These are phyloP conservation scores for Coecobrya sp. DNA, from an alignment of 2,888 invertebrate genomes.

Conservation along the genomic window DNA sequence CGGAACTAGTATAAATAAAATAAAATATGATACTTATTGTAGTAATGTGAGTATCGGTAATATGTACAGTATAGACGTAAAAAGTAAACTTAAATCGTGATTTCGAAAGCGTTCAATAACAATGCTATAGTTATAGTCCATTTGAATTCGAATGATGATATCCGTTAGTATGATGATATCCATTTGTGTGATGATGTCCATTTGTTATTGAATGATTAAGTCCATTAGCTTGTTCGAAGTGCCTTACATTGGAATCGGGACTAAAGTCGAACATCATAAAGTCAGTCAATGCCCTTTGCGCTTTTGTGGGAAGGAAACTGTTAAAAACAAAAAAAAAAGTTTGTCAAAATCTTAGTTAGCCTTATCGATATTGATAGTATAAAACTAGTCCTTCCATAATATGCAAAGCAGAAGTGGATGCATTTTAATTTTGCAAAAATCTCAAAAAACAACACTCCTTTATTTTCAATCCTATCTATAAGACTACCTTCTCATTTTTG, in stretches of 20 bases:
- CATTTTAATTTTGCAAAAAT: too few species aligned
- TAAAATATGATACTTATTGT: too few species aligned
- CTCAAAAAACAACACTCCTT: too few species aligned
- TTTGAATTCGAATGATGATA: not conserved
- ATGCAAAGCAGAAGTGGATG: too few species aligned
- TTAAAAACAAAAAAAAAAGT: not conserved
- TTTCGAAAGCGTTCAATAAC: not conserved
- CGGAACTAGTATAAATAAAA: too few species aligned
- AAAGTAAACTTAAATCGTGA: not conserved
- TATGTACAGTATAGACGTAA: too few species aligned
- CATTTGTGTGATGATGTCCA: not conserved
- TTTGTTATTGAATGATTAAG: not conserved
- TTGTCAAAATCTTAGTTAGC: not conserved
- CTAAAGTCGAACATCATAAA: constrained; percentile 77
- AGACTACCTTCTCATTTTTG: not conserved
- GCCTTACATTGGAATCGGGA: constrained; percentile 54
- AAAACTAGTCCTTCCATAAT: not conserved
- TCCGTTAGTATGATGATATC: not conserved
- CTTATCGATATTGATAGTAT: not conserved
- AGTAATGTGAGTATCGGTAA: too few species aligned
- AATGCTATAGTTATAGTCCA: not conserved
- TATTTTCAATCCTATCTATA: too few species aligned
- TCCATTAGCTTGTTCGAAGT: constrained; percentile 36
- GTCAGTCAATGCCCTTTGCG: constrained; percentile 76
- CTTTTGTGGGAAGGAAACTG: constrained; percentile 78